These are phyloP conservation scores for Elysia chlorotica DNA, from an alignment of 1,140 invertebrate species.

Conservation along the genomic window DNA sequence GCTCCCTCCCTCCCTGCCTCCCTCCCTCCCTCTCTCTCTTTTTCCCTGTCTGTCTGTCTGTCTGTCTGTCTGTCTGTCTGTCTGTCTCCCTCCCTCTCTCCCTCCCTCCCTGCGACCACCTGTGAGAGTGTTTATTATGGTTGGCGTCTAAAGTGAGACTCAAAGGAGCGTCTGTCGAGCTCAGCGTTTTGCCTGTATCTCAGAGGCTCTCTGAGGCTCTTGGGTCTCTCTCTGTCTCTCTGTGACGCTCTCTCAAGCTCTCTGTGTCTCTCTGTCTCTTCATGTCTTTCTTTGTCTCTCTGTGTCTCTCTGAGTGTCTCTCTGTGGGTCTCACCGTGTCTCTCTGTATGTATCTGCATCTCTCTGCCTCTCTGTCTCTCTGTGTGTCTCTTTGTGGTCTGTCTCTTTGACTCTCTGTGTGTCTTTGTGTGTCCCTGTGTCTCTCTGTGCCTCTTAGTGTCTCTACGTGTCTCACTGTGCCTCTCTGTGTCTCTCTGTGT, in stretches of 20 bases:
- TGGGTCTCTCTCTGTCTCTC: not conserved
- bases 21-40: too few relatives aligned
- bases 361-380: not conserved
- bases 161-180: not conserved
- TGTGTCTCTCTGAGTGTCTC: not conserved
- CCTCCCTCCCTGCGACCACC: too few relatives aligned
- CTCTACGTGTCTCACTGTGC: slow-evolving; percentile 11
- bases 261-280: not conserved
- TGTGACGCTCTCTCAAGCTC: not conserved
- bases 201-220: not conserved
- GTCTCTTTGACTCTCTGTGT: slow-evolving; percentile 20
- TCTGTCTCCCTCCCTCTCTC: too few relatives aligned
- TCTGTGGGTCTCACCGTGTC: not conserved
- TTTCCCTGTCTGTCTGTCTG: too few relatives aligned
- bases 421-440: slow-evolving; percentile 11
- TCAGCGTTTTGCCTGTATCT: not conserved
- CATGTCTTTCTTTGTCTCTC: not conserved
- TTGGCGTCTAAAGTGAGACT: not conserved
- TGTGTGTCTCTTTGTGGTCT: slow-evolving; percentile 1
- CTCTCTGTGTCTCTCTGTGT: slow-evolving; percentile 2
- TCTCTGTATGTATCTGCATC: not conserved
- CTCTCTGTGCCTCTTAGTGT: slow-evolving; percentile 16
- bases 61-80: too few relatives aligned
- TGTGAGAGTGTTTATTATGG: not conserved
- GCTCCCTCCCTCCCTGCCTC: too few relatives aligned